These are phyloP conservation scores for Synanthedon andrenaeformis DNA, from an alignment of 2,888 invertebrate genomes.

Conservation along the genomic window DNA sequence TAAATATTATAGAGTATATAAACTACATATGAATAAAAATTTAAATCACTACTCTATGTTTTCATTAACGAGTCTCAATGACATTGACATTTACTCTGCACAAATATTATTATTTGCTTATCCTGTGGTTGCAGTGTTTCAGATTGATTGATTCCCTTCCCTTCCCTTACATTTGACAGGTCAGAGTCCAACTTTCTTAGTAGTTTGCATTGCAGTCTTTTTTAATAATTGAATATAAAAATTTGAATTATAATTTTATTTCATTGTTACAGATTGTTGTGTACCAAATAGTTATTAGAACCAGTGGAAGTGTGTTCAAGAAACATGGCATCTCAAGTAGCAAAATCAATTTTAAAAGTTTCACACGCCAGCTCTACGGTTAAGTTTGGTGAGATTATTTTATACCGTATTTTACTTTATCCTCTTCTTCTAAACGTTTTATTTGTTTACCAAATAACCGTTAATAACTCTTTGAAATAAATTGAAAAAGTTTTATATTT, in stretches of 20 bases:
- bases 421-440: neutral
- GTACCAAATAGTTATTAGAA: conserved; percentile 16
- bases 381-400: conserved; percentile 47
- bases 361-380: conserved; percentile 42
- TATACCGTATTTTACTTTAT: neutral
- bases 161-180: conserved; percentile 22
- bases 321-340: conserved; percentile 58
- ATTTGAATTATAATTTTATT: conserved; percentile 8
- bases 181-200: conserved; percentile 61
- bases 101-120: too few species aligned
- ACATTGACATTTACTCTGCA: too few species aligned
- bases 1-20: too few species aligned
- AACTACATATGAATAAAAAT: too few species aligned
- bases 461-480: too few species aligned
- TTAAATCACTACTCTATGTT: too few species aligned
- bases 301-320: conserved; percentile 13
- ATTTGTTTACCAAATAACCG: too few species aligned
- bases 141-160: too few species aligned
- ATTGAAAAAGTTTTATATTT: too few species aligned
- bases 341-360: conserved; percentile 52
- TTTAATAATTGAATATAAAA: conserved; percentile 14
- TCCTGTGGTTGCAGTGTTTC: too few species aligned
- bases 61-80: too few species aligned
- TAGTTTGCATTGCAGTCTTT: conserved; percentile 17
- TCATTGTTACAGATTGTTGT: conserved; percentile 21